Evolutionary conservation across 2,888 invertebrate genomes (phyloP).

Genomic region (Halocaridina rubra): DNA sequence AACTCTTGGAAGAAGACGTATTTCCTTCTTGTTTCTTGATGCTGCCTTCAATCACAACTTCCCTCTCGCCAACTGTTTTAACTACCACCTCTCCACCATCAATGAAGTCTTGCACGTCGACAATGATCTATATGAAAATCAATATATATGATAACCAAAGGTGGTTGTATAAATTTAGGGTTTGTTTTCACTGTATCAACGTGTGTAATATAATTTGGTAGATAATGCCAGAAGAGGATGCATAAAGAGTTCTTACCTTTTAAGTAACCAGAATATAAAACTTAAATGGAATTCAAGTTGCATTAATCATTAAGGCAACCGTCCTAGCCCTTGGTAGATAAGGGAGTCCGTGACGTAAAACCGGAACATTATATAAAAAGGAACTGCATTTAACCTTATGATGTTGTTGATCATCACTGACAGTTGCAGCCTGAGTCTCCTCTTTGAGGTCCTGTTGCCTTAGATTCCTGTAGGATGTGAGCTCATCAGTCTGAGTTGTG

Average conservation of each 20-base stretch:
- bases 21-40: conserved; percentile 39
- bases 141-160: too few species aligned
- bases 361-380: neutral
- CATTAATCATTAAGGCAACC: too few species aligned
- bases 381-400: neutral
- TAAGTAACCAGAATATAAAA: too few species aligned
- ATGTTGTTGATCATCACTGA: neutral
- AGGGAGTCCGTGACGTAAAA: too few species aligned
- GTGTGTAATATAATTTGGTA: too few species aligned
- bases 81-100: conserved; percentile 40
- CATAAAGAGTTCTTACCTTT: too few species aligned
- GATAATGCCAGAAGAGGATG: too few species aligned
- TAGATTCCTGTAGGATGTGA: conserved; percentile 37
- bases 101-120: conserved; percentile 59
- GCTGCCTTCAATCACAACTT: conserved; percentile 50
- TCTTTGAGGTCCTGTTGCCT: conserved; percentile 29
- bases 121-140: conserved; percentile 61
- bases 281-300: too few species aligned
- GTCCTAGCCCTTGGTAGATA: too few species aligned
- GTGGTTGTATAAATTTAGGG: too few species aligned
- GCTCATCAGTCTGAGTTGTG: neutral
- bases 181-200: too few species aligned
- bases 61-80: conserved; percentile 38
- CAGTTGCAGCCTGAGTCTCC: neutral
- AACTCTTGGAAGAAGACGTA: neutral